Evolutionary conservation across 2,797 vertebrate species (phyloP).

Genomic region (Moxostoma hubbsi): DNA sequence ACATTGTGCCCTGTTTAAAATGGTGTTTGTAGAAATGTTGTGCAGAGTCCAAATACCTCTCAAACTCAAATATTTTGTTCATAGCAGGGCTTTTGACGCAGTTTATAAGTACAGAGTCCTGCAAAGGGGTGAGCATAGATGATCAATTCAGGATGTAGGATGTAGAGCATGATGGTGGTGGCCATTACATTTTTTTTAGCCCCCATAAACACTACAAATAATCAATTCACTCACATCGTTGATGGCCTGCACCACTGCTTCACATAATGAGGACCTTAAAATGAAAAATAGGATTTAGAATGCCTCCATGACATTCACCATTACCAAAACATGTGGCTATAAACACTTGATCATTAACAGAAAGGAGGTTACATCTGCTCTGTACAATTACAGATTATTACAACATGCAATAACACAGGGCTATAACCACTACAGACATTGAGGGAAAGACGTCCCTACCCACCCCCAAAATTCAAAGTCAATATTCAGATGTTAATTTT

Average conservation of each 20-base stretch:
- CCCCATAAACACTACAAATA: conserved; percentile 11
- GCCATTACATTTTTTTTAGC: background rate
- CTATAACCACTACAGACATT: too few species aligned
- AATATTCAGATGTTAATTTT: too few species aligned
- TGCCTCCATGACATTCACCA: background rate
- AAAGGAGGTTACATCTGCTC: conserved; percentile 5
- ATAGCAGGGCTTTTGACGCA: conserved; percentile 69
- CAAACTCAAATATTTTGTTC: conserved; percentile 84
- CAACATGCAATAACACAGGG: background rate
- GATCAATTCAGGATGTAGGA: background rate
- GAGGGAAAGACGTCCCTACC: too few species aligned
- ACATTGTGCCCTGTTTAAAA: background rate
- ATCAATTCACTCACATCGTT: conserved; percentile 81
- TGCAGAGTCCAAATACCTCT: conserved; percentile 74
- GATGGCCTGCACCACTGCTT: conserved; percentile 73
- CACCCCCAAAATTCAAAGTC: too few species aligned
- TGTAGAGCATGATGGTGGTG: background rate
- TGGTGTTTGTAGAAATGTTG: background rate
- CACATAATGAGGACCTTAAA: conserved; percentile 68
- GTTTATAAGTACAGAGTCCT: conserved; percentile 86
- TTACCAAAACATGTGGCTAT: background rate
- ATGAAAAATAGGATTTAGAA: conserved; percentile 23
- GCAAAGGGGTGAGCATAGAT: conserved; percentile 14
- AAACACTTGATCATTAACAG: background rate
- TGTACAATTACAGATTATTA: background rate